A percentile compares a stretch with the other conserved stretches of the same genome.
Conservation (phyloP, 2,888 invertebrate species). For the Altica lythri region DNA sequence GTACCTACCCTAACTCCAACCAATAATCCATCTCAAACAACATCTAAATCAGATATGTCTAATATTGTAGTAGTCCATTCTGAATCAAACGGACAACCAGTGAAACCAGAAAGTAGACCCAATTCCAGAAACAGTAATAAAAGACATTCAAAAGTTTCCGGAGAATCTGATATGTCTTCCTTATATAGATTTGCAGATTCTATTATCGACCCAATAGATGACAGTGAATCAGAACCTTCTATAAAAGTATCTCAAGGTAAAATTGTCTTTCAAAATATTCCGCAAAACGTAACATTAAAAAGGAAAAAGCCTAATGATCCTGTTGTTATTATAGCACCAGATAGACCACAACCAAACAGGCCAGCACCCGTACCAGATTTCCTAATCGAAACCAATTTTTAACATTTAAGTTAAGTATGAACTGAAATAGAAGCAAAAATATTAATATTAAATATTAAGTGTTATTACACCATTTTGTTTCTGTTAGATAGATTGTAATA, state of each 20-base stretch:
- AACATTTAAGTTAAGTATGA: too few relatives aligned
- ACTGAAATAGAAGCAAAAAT: too few relatives aligned
- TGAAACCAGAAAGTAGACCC: constrained; percentile 9
- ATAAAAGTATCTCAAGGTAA: constrained; percentile 8
- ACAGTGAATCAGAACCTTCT: constrained; percentile 42
- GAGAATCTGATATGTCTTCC: constrained; percentile 32
- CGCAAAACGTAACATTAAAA: neutral
- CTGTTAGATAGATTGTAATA: too few relatives aligned
- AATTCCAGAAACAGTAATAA: constrained; percentile 21
- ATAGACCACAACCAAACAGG: constrained; percentile 4
- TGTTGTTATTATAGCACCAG: neutral
- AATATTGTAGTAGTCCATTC: neutral
- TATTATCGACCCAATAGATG: constrained; percentile 43
- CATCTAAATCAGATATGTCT: neutral
- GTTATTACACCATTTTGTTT: too few relatives aligned
- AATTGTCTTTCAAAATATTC: constrained; percentile 1
- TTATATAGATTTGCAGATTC: constrained; percentile 37
- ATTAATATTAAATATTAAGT: too few relatives aligned
- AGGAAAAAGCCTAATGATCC: neutral
- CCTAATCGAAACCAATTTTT: constrained; percentile 3
- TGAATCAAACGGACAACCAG: neutral
- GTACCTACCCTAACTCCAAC: constrained; percentile 31
- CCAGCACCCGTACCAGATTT: constrained; percentile 8
- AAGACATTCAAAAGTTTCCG: constrained; percentile 9
- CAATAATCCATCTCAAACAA: neutral